Evolutionary conservation across 2,113 vertebrate species (phyloP).

Genomic region (Leiothrix lutea): DNA sequence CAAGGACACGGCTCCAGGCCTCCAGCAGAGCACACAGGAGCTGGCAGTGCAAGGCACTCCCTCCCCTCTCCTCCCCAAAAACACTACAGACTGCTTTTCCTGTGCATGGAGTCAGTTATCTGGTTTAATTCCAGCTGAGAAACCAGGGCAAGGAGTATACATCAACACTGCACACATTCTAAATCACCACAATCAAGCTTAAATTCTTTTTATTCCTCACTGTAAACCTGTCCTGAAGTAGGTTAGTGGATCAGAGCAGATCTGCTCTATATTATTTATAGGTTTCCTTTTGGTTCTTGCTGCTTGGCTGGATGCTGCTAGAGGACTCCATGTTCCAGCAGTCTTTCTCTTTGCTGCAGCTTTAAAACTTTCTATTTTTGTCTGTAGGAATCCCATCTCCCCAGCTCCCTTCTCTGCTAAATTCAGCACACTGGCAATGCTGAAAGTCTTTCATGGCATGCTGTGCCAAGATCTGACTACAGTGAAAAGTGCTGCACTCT

Average conservation of each 20-base stretch:
- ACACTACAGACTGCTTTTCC: background rate
- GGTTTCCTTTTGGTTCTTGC: constrained; percentile 22
- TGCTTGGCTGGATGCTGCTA: constrained; percentile 48
- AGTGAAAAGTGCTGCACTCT: accelerated
- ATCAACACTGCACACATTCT: background rate
- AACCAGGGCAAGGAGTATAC: background rate
- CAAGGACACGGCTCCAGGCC: background rate
- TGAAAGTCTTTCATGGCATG: background rate
- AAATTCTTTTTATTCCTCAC: constrained; percentile 18
- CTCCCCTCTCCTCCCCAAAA: background rate
- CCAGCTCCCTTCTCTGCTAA: constrained; percentile 32
- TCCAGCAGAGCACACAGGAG: background rate
- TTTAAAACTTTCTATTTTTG: constrained; percentile 54
- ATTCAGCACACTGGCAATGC: background rate
- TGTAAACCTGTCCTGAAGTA: constrained; percentile 42
- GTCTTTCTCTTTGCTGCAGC: constrained; percentile 6
- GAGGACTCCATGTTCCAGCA: constrained; percentile 44
- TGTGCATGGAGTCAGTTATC: background rate
- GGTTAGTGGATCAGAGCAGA: constrained; percentile 63
- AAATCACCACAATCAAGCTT: background rate
- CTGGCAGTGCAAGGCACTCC: background rate
- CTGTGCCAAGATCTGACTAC: background rate
- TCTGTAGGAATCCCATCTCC: constrained; percentile 43
- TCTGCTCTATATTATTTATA: constrained; percentile 44
- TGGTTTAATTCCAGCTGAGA: background rate